Evolutionary conservation across 2,797 vertebrate species (phyloP).

Genomic region (Mustela erminea): DNA sequence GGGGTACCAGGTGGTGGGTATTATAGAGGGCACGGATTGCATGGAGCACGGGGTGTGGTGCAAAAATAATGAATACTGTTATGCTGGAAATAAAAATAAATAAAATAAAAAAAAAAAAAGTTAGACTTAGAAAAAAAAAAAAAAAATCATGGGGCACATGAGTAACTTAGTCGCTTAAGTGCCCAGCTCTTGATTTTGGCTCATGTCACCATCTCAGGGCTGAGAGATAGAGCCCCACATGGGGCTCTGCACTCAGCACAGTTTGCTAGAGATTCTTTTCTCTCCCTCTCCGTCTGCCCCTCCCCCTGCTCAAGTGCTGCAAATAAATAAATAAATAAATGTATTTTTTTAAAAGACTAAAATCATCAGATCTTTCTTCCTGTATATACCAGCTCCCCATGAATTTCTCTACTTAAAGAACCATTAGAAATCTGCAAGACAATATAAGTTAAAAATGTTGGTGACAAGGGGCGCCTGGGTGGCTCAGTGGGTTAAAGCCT

Average conservation of each 20-base stretch:
- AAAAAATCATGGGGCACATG: neutral
- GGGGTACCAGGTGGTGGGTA: too few relatives aligned
- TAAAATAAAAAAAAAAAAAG: too few relatives aligned
- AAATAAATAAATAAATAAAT: neutral
- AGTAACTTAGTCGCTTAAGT: neutral
- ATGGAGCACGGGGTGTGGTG: too few relatives aligned
- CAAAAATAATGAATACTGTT: too few relatives aligned
- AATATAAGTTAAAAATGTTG: neutral
- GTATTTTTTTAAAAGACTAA: neutral
- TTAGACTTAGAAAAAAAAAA: too few relatives aligned
- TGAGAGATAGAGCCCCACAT: too few relatives aligned
- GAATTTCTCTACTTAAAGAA: neutral
- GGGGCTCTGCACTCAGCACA: neutral
- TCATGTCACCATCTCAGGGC: neutral
- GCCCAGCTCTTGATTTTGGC: neutral
- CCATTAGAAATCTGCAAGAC: neutral
- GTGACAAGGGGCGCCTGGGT: neutral
- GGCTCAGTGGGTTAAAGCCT: too few relatives aligned
- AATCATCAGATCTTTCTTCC: conserved; percentile 23
- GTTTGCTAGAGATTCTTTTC: neutral
- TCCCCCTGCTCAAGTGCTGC: neutral
- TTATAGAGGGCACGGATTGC: too few relatives aligned
- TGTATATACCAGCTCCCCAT: neutral
- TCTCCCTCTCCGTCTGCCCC: neutral
- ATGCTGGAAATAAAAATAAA: too few relatives aligned